phyloP scores from a whole-genome alignment of 2,113 vertebrate species.

The Mixornis gularis region DNA sequence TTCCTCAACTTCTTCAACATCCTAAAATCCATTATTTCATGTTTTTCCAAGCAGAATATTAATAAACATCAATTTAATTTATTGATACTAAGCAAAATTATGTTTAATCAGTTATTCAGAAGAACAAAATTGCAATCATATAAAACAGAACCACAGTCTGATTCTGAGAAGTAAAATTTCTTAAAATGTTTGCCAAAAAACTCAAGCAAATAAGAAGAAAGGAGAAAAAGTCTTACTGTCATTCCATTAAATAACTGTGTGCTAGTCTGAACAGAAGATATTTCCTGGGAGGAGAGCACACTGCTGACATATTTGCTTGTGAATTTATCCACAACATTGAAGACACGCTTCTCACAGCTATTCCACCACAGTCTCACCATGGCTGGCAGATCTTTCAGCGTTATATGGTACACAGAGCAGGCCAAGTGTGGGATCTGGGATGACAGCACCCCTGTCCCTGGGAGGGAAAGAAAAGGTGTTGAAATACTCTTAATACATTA shows the following conservation, averaged over 20 bases:
- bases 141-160: neutral
- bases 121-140: neutral
- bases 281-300: constrained; percentile 91
- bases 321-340: constrained; percentile 88
- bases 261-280: constrained; percentile 88
- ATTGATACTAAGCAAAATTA: neutral
- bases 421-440: constrained; percentile 90
- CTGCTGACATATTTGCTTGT: constrained; percentile 90
- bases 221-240: constrained; percentile 72
- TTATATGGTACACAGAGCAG: constrained; percentile 90
- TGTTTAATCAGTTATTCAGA: neutral
- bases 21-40: neutral
- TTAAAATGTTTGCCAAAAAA: neutral
- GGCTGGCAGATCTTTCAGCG: constrained; percentile 90
- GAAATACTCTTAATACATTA: neutral
- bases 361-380: constrained; percentile 99
- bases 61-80: neutral
- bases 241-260: constrained; percentile 91
- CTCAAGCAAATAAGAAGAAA: neutral
- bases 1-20: neutral
- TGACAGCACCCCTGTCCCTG: constrained; percentile 74
- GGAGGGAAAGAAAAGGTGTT: neutral
- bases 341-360: constrained; percentile 92
- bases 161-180: neutral
- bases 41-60: neutral